Conservation (phyloP, 2,888 invertebrate species). For the Lissocephala sabroskyi region DNA sequence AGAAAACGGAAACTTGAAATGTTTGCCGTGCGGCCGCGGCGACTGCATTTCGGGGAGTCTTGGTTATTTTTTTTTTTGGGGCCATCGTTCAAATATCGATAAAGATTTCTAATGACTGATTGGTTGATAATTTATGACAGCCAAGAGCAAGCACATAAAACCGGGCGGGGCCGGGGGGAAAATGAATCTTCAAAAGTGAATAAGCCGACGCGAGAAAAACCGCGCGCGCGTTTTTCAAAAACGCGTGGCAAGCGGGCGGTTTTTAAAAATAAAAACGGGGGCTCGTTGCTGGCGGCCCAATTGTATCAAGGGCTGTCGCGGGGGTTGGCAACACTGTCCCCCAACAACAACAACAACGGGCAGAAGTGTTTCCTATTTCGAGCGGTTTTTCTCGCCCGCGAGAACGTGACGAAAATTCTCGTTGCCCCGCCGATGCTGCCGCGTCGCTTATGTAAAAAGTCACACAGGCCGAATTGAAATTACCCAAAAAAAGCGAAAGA, state of each 20-base stretch:
- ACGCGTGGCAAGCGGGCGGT: no score
- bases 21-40: conserved; percentile 13
- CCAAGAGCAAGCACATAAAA: conserved; percentile 19
- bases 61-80: conserved; percentile 26
- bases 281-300: no score
- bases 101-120: conserved; percentile 59
- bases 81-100: conserved; percentile 26
- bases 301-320: no score
- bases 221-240: no score
- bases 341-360: no score
- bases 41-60: conserved; percentile 10
- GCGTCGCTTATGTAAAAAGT: conserved; percentile 29
- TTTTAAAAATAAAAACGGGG: no score
- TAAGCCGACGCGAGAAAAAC: no score
- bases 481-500: conserved; percentile 1
- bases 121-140: conserved; percentile 59
- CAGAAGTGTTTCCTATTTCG: no score
- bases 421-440: conserved; percentile 2
- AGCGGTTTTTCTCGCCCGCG: conserved; percentile 4
- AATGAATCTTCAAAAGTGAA: no score
- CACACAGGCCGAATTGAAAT: not conserved
- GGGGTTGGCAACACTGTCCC: no score
- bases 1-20: conserved; percentile 24
- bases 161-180: no score
- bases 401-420: conserved; percentile 7